A percentile compares a stretch with the other conserved stretches of the same genome.
These are phyloP conservation scores for Sylvietta virens DNA, from an alignment of 2,113 vertebrate genomes.

Conservation along the genomic window DNA sequence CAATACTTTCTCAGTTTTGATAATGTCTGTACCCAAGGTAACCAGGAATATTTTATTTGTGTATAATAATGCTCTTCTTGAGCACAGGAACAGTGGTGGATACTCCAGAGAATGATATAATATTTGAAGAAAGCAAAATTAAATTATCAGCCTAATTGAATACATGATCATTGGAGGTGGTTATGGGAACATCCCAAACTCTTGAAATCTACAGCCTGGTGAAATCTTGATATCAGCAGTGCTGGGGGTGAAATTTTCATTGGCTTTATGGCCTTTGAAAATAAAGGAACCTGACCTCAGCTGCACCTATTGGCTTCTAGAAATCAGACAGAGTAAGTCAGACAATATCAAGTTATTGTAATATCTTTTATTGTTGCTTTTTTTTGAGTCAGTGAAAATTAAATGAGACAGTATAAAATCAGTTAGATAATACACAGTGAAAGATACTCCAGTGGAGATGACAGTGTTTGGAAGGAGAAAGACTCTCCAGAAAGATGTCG, in stretches of 20 bases:
- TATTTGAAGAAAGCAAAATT: neutral
- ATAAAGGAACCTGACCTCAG: neutral
- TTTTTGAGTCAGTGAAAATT: neutral
- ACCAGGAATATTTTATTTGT: neutral
- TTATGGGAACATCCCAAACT: neutral
- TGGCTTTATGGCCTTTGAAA: neutral
- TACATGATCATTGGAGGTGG: neutral
- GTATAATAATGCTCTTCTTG: neutral
- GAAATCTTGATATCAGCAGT: neutral
- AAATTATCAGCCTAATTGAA: neutral
- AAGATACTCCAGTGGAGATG: neutral
- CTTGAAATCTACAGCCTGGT: neutral
- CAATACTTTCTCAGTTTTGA: neutral
- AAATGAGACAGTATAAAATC: neutral
- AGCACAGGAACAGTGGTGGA: neutral
- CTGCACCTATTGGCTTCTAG: neutral
- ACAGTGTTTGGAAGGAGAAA: neutral
- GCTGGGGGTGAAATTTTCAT: neutral
- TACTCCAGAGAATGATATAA: neutral
- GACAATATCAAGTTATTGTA: neutral
- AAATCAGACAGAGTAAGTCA: neutral
- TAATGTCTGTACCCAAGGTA: neutral
- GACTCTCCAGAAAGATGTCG: neutral
- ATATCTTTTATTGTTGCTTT: neutral
- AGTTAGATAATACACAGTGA: neutral